phyloP scores from a whole-genome alignment of 2,888 invertebrate species.

The Xanthia togata region DNA sequence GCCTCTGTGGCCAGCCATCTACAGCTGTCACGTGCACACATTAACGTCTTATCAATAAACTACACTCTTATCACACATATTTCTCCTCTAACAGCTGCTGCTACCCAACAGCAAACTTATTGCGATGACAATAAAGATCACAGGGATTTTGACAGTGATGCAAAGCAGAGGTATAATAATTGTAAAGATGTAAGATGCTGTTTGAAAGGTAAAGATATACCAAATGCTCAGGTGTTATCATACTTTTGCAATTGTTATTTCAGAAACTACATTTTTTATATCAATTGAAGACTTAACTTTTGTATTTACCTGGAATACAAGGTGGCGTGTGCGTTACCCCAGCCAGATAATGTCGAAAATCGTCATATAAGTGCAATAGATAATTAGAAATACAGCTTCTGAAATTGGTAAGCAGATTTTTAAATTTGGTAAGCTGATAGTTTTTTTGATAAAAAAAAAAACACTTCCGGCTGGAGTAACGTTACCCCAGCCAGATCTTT shows the following conservation, averaged over 20 bases:
- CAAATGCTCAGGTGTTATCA: background rate
- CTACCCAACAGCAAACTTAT: background rate
- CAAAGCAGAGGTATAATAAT: background rate
- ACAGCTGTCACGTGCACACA: constrained; percentile 15
- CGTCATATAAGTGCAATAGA: too few relatives aligned
- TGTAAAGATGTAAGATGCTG: background rate
- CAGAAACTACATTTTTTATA: background rate
- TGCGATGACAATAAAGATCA: background rate
- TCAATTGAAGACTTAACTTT: background rate
- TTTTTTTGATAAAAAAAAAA: too few relatives aligned
- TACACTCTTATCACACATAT: background rate
- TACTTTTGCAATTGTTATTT: background rate
- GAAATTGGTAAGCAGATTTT: too few relatives aligned
- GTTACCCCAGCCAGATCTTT: too few relatives aligned
- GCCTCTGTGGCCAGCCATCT: constrained; percentile 56
- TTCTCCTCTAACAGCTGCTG: background rate
- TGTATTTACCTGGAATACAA: background rate
- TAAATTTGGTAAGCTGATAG: too few relatives aligned
- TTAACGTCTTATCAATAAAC: background rate
- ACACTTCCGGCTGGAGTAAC: too few relatives aligned
- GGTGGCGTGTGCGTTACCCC: too few relatives aligned
- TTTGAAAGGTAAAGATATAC: background rate
- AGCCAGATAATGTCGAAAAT: too few relatives aligned
- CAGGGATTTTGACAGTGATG: background rate
- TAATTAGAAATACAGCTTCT: too few relatives aligned